Base-by-base conservation (phyloP, 2,113 vertebrate genomes). In the Copsychus sechellarum region DNA sequence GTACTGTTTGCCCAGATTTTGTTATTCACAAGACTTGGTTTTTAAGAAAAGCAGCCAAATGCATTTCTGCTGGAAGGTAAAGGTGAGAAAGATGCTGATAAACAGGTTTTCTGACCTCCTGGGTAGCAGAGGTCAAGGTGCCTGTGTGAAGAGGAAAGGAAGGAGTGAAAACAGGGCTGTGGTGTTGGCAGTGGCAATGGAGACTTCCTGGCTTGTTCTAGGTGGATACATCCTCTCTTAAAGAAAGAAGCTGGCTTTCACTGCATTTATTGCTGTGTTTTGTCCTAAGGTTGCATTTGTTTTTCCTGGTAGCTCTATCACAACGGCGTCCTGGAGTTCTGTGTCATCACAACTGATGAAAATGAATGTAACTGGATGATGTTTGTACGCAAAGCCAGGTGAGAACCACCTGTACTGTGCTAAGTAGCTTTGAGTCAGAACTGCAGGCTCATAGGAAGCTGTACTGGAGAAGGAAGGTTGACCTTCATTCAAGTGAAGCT, bases 281-380 rank as follows among this genome's bases (percentile, higher is more conserved):
- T 84, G n/a, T 56, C n/a, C 26, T 95, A 72, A 85, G 38, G 24
- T 25, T 78, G 26, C 21, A 5, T 72, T 42, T 92, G 11, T 48
- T 70, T 96, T 94, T 90, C 29, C 58, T 90, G 80, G 19, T 88
- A 99, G 99, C 99, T 99, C 96, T 99, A 99, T 86, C 99, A 99
- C 97, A 99, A 94, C 8, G 98, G 98, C 11, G 98, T 99, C 86
- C 97, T 99, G 45, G 99, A 99, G 93, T 99, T 99, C 97, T 99
- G 98, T 78, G 93, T 99, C 19, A 97, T 99, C 70, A 99, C 99
- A 18, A 94, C 99, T 4, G 99, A 99, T 67, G 99, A 99, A 97
- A 99, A 99, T 21, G 99, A 99, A 93, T 99, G 99, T 97, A 99
- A 99, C 72, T 99, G 99, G 99, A 99, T 99, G 99, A 99, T 99